Evolutionary conservation across 2,888 invertebrate genomes (phyloP).

Genomic region (Stenotaenia linearis): DNA sequence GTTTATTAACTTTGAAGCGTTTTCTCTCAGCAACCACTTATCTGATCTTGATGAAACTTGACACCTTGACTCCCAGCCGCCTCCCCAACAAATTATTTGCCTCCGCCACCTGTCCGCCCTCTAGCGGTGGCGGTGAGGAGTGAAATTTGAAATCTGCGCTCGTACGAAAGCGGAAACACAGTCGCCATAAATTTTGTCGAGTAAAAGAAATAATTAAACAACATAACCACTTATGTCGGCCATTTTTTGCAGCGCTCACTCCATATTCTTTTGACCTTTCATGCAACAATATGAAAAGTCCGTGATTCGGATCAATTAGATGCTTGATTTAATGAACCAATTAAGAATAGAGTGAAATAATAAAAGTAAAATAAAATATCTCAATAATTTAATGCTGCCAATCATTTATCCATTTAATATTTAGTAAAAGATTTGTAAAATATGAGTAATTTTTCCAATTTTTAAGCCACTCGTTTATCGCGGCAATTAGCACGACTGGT

Average conservation of each 20-base stretch:
- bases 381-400: too few species aligned
- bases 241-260: background rate
- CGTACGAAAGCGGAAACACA: background rate
- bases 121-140: background rate
- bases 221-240: background rate
- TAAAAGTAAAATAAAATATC: background rate
- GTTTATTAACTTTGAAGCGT: background rate
- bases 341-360: background rate
- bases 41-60: constrained; percentile 4
- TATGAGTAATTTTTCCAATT: too few species aligned
- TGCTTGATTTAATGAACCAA: background rate
- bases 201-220: constrained; percentile 4
- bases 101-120: constrained; percentile 9
- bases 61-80: background rate
- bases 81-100: constrained; percentile 4
- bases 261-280: background rate
- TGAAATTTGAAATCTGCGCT: background rate
- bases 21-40: constrained; percentile 2
- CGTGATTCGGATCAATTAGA: background rate
- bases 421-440: too few species aligned
- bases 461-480: too few species aligned
- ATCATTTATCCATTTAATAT: too few species aligned
- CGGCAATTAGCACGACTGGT: too few species aligned
- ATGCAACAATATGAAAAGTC: background rate
- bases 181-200: background rate